Percentiles rank a stretch among this genome's conserved stretches.
phyloP scores from a whole-genome alignment of 2,113 vertebrate species.

The Dascyllus trimaculatus region DNA sequence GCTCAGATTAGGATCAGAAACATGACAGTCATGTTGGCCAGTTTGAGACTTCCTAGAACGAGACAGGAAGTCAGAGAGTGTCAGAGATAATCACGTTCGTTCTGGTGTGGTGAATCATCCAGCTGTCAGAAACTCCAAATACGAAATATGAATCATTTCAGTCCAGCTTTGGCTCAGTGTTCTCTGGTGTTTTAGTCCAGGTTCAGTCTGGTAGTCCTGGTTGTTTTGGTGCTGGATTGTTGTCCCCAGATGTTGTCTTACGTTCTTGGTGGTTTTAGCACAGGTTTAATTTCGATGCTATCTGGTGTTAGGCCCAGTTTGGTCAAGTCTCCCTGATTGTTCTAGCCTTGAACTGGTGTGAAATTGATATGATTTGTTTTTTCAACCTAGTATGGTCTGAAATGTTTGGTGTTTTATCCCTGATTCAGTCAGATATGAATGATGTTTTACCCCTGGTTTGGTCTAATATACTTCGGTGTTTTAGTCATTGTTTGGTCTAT shows the following conservation, averaged over 20 bases:
- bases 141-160: too few species aligned
- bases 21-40: neutral
- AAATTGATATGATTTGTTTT: too few species aligned
- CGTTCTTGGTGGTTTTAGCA: neutral
- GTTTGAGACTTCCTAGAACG: slow-evolving; percentile 20
- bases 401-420: neutral
- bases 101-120: slow-evolving; percentile 1
- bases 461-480: neutral
- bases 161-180: neutral
- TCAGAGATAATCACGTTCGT: neutral
- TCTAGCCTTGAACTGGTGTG: too few species aligned
- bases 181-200: neutral
- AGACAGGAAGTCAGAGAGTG: slow-evolving; percentile 39
- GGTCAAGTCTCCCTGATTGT: too few species aligned
- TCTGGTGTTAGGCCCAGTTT: too few species aligned
- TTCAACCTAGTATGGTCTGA: neutral
- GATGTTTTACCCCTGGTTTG: neutral
- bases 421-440: neutral
- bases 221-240: neutral
- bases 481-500: neutral
- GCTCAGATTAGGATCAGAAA: too few species aligned
- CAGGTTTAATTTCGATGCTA: too few species aligned
- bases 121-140: too few species aligned
- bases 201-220: neutral
- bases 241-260: neutral